These are phyloP conservation scores for Diachasma alloeum DNA, from an alignment of 1,140 invertebrate species.

Conservation along the genomic window DNA sequence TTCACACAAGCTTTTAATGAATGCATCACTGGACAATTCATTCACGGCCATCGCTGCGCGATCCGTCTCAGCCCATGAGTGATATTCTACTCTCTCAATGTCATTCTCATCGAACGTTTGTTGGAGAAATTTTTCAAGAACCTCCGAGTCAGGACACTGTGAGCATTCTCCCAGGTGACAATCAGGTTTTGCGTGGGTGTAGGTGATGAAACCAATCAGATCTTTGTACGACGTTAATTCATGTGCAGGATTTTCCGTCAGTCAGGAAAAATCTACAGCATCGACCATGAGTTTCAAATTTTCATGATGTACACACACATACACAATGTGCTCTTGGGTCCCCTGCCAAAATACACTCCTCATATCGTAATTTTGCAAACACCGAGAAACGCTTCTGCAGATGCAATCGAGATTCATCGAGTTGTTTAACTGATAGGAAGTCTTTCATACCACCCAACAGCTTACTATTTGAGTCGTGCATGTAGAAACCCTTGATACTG, in stretches of 20 bases:
- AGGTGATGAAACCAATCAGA: not conserved
- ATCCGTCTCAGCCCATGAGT: constrained; percentile 20
- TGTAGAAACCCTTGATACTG: constrained; percentile 10
- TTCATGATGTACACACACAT: constrained; percentile 40
- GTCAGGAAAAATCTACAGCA: not conserved
- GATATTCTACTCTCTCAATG: constrained; percentile 10
- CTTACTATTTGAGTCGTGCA: constrained; percentile 17
- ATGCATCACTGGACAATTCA: constrained; percentile 4
- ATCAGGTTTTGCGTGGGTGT: not conserved
- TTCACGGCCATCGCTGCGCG: constrained; percentile 21
- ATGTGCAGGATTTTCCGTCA: constrained; percentile 33
- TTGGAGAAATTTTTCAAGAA: not conserved
- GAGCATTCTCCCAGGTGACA: not conserved
- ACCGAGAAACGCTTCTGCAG: constrained; percentile 35
- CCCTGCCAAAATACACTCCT: constrained; percentile 35
- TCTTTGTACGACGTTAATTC: not conserved
- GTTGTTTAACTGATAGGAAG: too few relatives aligned
- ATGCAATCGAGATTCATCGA: constrained; percentile 22
- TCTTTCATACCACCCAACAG: constrained; percentile 23
- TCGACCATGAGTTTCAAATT: constrained; percentile 31
- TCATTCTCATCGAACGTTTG: constrained; percentile 2
- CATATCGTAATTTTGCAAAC: constrained; percentile 33
- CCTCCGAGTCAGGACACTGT: not conserved
- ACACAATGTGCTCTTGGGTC: constrained; percentile 34
- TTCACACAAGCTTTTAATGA: constrained; percentile 12